These are phyloP conservation scores for Propithecus perrieri DNA, from an alignment of 2,797 vertebrate species.

Conservation along the genomic window DNA sequence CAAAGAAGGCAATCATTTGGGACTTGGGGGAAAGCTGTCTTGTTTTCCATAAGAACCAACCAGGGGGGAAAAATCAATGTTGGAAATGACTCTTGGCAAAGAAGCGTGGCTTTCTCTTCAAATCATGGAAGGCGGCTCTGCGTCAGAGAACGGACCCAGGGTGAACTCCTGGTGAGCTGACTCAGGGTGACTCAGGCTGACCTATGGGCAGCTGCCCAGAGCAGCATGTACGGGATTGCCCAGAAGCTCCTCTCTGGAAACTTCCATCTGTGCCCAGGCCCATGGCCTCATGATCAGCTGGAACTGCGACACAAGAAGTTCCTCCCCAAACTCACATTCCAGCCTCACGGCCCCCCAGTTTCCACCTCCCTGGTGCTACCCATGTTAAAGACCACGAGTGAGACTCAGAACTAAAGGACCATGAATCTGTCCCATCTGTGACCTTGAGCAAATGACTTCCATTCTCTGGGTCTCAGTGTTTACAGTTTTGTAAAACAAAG, in stretches of 20 bases:
- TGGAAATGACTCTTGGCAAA: neutral
- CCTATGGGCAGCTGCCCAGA: neutral
- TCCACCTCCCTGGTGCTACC: neutral
- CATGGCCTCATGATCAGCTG: no score
- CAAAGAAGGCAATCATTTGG: slow-evolving; percentile 79
- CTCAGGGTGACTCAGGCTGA: neutral
- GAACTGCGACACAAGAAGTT: neutral
- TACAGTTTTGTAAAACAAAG: slow-evolving; percentile 3
- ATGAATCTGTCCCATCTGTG: neutral
- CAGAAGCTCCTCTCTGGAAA: neutral
- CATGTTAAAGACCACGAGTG: neutral
- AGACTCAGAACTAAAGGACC: neutral
- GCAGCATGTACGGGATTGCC: neutral
- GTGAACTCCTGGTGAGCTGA: neutral
- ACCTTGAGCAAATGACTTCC: neutral
- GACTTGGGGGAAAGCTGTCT: slow-evolving; percentile 75
- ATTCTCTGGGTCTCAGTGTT: neutral
- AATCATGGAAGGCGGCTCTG: neutral
- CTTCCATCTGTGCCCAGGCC: neutral
- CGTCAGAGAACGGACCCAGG: neutral
- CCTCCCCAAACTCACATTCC: neutral
- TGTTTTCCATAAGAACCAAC: slow-evolving; percentile 73
- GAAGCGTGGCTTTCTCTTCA: neutral
- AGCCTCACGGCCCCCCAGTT: neutral
- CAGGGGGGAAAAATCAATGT: slow-evolving; percentile 35